These are phyloP conservation scores for Nibea coibor DNA, from an alignment of 2,113 vertebrate genomes.

Conservation along the genomic window DNA sequence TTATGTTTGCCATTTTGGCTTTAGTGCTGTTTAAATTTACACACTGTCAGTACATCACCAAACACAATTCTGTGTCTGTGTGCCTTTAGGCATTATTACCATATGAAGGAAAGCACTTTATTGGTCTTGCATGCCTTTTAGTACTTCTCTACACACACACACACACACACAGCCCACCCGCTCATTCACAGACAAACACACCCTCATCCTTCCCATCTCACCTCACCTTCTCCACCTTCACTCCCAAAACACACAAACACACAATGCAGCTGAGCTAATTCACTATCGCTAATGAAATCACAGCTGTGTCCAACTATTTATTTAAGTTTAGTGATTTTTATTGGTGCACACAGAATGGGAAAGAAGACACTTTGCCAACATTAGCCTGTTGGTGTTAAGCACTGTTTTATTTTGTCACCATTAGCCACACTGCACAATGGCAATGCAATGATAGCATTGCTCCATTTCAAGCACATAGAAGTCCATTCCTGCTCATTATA, in stretches of 20 bases:
- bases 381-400: not conserved
- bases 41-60: not conserved
- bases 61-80: not conserved
- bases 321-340: not conserved
- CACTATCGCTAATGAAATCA: not conserved
- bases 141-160: not conserved
- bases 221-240: not conserved
- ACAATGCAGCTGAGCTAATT: not conserved
- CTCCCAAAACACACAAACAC: conserved; percentile 5
- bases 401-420: conserved; percentile 14
- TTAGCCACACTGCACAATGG: conserved; percentile 44
- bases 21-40: not conserved
- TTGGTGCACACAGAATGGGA: not conserved
- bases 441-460: conserved; percentile 55
- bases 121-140: conserved; percentile 2
- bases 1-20: not conserved
- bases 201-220: not conserved
- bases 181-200: not conserved
- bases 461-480: conserved; percentile 61
- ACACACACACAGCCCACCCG: not conserved
- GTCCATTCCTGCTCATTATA: conserved; percentile 10
- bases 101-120: conserved; percentile 3
- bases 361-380: conserved; percentile 1
- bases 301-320: not conserved
- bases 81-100: conserved; percentile 1